These are phyloP conservation scores for Tolypeutes matacus DNA, from an alignment of 2,797 vertebrate genomes.

Conservation along the genomic window DNA sequence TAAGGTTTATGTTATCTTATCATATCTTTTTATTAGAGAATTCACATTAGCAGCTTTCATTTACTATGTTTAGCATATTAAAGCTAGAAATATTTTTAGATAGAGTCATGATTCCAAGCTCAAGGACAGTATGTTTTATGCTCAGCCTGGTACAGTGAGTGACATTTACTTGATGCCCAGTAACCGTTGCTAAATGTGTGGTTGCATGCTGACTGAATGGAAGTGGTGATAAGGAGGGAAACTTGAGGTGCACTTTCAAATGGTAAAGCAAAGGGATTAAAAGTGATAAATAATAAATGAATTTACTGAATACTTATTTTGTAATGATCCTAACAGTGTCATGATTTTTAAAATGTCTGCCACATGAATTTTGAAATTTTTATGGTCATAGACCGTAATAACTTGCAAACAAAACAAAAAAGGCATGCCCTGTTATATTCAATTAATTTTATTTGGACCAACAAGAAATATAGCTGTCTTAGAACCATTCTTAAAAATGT, in stretches of 20 bases:
- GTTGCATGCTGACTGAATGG: neutral
- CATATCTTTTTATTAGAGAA: neutral
- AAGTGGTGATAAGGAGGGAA: neutral
- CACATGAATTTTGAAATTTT: conserved; percentile 16
- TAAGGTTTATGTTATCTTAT: neutral
- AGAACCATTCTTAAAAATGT: neutral
- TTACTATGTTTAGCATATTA: neutral
- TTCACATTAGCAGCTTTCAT: neutral
- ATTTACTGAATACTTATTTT: neutral
- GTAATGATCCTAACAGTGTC: neutral
- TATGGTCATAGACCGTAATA: neutral
- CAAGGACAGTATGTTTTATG: neutral
- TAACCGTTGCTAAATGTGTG: neutral
- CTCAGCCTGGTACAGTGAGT: neutral
- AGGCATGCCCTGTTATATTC: neutral
- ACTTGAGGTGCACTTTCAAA: neutral
- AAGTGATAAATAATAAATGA: neutral
- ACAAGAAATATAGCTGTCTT: neutral
- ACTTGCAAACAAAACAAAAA: neutral
- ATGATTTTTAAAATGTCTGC: neutral
- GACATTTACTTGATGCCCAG: neutral
- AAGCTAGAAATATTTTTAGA: neutral
- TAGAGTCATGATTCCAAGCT: neutral
- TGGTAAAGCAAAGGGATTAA: neutral
- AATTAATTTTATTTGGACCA: neutral